Conservation (phyloP, 2,113 vertebrate genomes). For the Scomber japonicus region DNA sequence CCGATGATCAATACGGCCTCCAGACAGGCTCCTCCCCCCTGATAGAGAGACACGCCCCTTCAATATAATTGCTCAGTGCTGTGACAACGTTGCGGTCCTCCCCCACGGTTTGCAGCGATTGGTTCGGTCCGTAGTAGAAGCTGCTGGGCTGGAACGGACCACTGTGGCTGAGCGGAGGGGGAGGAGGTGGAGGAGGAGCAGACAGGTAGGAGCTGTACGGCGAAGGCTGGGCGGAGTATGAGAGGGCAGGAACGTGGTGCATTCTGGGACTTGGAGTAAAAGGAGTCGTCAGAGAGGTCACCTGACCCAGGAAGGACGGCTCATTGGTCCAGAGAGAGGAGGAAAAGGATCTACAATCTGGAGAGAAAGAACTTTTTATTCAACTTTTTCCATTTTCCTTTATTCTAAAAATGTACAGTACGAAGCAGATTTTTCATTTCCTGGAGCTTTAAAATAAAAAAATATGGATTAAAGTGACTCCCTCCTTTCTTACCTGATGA, state of each 20-base stretch:
- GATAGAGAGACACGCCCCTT: slow-evolving; percentile 67
- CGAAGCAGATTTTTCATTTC: too few relatives aligned
- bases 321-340: slow-evolving; percentile 72
- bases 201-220: slow-evolving; percentile 65
- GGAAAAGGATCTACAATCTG: slow-evolving; percentile 69
- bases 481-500: slow-evolving; percentile 56
- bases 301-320: slow-evolving; percentile 61
- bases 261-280: slow-evolving; percentile 68
- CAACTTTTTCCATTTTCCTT: too few relatives aligned
- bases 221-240: slow-evolving; percentile 62
- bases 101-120: slow-evolving; percentile 45
- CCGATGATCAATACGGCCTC: slow-evolving; percentile 73
- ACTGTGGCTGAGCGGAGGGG: slow-evolving; percentile 54
- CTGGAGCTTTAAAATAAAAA: neutral
- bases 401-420: too few relatives aligned
- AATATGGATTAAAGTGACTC: too few relatives aligned
- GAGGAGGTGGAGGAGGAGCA: slow-evolving; percentile 36
- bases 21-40: slow-evolving; percentile 79
- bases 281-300: slow-evolving; percentile 64
- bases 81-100: slow-evolving; percentile 65
- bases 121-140: slow-evolving; percentile 72
- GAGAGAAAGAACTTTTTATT: neutral
- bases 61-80: slow-evolving; percentile 65
- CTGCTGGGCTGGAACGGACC: slow-evolving; percentile 45
- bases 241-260: slow-evolving; percentile 60